Evolutionary conservation across 2,797 vertebrate genomes (phyloP), one percentile per base, ranked within the genome.

Genomic region (Denticeps clupeoides): DNA sequence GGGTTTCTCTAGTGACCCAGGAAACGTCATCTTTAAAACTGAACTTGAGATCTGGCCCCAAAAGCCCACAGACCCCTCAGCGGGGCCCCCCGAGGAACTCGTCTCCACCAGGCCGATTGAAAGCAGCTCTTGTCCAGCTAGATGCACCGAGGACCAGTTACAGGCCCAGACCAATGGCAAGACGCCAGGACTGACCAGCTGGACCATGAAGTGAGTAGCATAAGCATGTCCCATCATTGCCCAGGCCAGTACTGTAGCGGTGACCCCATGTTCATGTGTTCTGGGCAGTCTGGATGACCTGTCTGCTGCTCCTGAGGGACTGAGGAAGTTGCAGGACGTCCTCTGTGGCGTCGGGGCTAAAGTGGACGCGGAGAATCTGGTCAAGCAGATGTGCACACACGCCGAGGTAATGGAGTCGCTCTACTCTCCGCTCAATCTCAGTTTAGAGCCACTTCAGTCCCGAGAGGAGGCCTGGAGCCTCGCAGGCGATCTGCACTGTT

Each of bases 181-280:
- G 8, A 53, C 54, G 7, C 22, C 22, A 35, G 53, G 49, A 0
- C 57, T 33, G 31, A 81, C 63, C 53, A 81, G 85, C 62, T 91
- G 89, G 87, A 89, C 89, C 3, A 58, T 92, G 69, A 89, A 83
- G 91, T 96, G 53, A 68, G 79, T 21, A 2, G 4, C 21, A 13
- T n/a, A n/a, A n/a, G n/a, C n/a, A n/a, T n/a, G n/a, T n/a, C n/a
- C n/a, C n/a, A n/a, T n/a, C n/a, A n/a, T n/a, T n/a, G n/a, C n/a
- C n/a, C n/a, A n/a, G n/a, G n/a, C n/a, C n/a, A n/a, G n/a, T 38
- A 18, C 18, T 1, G 35, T 6, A 10, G 35, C 35, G 35, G 38
- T 38, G 38, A 38, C 16, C 35, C 38, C 38, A 38, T 35, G 38
- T 21, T 35, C 35, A 3, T 38, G 35, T 38, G 35, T 38, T 16